phyloP scores from a whole-genome alignment of 23 tunicate genomes.

The Clavelina lepadiformis region DNA sequence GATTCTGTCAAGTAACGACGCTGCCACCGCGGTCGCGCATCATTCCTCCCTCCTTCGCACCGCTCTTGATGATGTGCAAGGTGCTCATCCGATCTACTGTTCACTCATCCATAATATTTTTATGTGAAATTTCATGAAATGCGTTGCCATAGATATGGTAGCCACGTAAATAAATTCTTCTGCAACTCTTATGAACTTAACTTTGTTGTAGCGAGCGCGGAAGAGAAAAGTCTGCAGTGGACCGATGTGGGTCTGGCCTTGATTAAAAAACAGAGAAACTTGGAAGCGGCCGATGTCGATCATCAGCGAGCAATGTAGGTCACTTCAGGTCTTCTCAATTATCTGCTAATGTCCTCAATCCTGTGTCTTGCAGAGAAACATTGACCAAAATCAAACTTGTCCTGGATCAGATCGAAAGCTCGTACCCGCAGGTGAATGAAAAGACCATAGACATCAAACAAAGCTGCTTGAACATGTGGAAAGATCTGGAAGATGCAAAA shows the following conservation, averaged over 20 bases:
- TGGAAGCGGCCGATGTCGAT: slow-evolving; percentile 30
- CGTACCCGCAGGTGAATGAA: not conserved
- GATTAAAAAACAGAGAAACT: slow-evolving; percentile 18
- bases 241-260: slow-evolving; percentile 32
- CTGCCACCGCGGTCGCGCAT: slow-evolving; percentile 39
- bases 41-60: slow-evolving; percentile 48
- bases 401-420: slow-evolving; percentile 11
- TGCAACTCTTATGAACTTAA: not conserved
- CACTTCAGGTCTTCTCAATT: no score
- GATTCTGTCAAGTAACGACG: slow-evolving; percentile 38
- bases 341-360: no score
- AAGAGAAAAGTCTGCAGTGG: slow-evolving; percentile 61
- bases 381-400: slow-evolving; percentile 19
- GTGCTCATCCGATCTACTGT: no score
- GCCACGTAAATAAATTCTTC: not conserved
- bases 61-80: slow-evolving; percentile 48
- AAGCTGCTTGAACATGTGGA: slow-evolving; percentile 31
- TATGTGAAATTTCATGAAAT: not conserved
- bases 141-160: not conserved
- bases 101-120: no score
- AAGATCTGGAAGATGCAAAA: slow-evolving; percentile 39
- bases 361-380: no score
- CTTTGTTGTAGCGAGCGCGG: slow-evolving; percentile 3
- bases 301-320: slow-evolving; percentile 42
- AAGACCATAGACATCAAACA: slow-evolving; percentile 18